These are phyloP conservation scores for Cardiocondyla obscurior DNA, from an alignment of 1,140 invertebrate genomes.

Conservation along the genomic window DNA sequence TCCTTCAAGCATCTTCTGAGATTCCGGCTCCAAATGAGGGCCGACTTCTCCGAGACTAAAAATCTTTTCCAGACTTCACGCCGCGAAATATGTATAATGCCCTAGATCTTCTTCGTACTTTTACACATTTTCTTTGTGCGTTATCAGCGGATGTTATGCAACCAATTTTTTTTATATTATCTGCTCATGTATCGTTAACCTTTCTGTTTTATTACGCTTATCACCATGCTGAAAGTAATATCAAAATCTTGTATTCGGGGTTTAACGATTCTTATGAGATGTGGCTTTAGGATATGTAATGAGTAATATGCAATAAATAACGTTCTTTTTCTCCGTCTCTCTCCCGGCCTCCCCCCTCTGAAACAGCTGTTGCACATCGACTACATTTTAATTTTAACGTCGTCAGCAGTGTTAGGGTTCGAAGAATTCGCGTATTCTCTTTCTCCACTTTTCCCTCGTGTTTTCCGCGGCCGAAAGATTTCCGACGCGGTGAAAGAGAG, in stretches of 20 bases:
- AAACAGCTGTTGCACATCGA: slow-evolving; percentile 46
- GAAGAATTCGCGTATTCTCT: slow-evolving; percentile 33
- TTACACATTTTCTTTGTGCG: not conserved
- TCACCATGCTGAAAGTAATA: not conserved
- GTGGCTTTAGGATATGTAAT: not conserved
- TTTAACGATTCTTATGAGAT: slow-evolving; percentile 9
- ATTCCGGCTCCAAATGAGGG: not conserved
- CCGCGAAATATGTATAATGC: not conserved
- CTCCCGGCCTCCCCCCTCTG: not conserved
- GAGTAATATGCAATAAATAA: slow-evolving; percentile 13
- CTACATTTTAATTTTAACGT: slow-evolving; percentile 70
- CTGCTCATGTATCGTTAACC: not conserved
- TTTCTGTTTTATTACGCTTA: not conserved
- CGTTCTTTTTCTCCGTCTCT: not conserved
- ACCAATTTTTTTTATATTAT: not conserved
- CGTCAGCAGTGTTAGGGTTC: slow-evolving; percentile 50
- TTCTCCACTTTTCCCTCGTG: not conserved
- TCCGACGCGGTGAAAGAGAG: not conserved
- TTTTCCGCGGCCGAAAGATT: not conserved
- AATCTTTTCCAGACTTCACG: not conserved
- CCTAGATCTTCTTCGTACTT: not conserved
- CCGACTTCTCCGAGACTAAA: not conserved
- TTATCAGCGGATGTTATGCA: not conserved
- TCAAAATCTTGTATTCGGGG: not conserved
- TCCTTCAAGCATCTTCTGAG: not conserved